Evolutionary conservation across 30 jellyfish, hydroid and myxozoan genomes (phyloP).

Genomic region (Pelagia noctiluca): DNA sequence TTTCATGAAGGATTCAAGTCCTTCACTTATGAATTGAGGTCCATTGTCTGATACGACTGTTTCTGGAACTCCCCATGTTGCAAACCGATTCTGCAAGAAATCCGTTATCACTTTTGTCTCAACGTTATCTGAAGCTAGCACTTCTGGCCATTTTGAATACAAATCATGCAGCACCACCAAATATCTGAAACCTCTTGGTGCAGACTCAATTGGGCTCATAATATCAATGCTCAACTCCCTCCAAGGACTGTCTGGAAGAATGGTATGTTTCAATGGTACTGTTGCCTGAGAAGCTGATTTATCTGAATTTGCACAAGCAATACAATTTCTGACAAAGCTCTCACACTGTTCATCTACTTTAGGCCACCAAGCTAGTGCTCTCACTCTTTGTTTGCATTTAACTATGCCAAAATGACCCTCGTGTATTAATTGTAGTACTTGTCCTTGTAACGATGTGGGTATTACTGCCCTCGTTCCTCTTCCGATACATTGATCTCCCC

Average conservation of each 20-base stretch:
- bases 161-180: conserved; percentile 25
- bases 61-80: too few relatives aligned
- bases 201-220: conserved; percentile 18
- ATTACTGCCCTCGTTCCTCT: conserved; percentile 44
- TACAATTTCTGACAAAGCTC: conserved; percentile 1
- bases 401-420: conserved; percentile 32
- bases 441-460: conserved; percentile 17
- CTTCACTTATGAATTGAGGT: conserved; percentile 24
- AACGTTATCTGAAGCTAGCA: conserved; percentile 14
- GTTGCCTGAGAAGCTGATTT: conserved; percentile 23
- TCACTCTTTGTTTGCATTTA: conserved; percentile 23
- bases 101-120: too few relatives aligned
- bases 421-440: conserved; percentile 5
- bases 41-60: too few relatives aligned
- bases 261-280: too few relatives aligned
- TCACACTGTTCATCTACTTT: conserved; percentile 22
- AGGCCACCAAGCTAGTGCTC: too few relatives aligned
- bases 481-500: conserved; percentile 44
- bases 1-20: conserved; percentile 8
- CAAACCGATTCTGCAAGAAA: too few relatives aligned
- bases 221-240: too few relatives aligned
- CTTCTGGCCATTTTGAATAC: conserved; percentile 19
- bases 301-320: conserved; percentile 43
- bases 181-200: too few relatives aligned
- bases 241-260: too few relatives aligned